Conservation (phyloP, 1,140 invertebrate species). For the Sitobion miscanthi region DNA sequence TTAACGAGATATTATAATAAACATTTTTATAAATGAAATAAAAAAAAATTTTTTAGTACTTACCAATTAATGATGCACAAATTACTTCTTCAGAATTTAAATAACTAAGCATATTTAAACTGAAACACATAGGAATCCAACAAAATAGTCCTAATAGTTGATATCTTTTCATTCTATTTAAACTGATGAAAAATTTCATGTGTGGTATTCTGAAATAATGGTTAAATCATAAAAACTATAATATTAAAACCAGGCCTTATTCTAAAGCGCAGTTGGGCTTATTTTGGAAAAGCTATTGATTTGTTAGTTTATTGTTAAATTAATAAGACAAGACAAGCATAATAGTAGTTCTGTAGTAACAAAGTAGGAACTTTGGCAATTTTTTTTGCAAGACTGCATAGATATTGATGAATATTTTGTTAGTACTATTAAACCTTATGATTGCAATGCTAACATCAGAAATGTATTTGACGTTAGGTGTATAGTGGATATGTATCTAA, state of each 20-base stretch:
- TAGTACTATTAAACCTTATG: no score
- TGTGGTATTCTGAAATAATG: constrained; percentile 9
- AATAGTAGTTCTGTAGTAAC: no score
- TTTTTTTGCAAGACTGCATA: no score
- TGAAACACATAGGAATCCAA: background rate
- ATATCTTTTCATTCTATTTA: constrained; percentile 30
- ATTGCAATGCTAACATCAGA: no score
- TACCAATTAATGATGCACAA: constrained; percentile 30
- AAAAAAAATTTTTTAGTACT: background rate
- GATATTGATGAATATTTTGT: no score
- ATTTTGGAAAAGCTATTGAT: no score
- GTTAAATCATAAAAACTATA: background rate
- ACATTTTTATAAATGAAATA: background rate
- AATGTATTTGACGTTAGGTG: no score
- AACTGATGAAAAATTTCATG: constrained; percentile 3
- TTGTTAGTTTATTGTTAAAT: no score
- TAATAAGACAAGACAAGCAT: no score
- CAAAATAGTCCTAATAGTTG: background rate
- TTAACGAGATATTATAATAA: background rate
- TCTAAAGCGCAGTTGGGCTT: no score
- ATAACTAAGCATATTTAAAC: constrained; percentile 18
- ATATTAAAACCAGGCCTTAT: background rate
- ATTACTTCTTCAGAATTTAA: constrained; percentile 21
- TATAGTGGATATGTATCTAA: background rate
- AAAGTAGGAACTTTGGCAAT: no score